Conservation (phyloP, 2,888 invertebrate species). For the Dascillus cervinus region DNA sequence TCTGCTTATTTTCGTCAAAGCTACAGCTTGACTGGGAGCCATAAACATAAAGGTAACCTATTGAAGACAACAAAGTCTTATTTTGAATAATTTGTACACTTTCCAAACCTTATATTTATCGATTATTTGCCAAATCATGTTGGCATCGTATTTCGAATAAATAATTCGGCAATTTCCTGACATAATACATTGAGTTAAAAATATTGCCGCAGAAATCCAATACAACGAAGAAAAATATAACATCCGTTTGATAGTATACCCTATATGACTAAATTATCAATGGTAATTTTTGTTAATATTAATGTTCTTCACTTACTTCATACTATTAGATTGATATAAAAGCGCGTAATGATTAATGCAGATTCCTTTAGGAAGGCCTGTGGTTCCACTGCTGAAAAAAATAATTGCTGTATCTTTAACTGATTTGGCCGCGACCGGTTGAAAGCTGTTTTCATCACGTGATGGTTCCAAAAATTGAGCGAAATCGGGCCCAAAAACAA, state of each 20-base stretch:
- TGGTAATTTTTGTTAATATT: slow-evolving; percentile 13
- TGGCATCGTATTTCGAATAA: slow-evolving; percentile 20
- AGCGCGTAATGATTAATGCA: slow-evolving; percentile 24
- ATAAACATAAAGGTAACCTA: slow-evolving; percentile 17
- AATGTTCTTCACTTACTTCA: slow-evolving; percentile 1
- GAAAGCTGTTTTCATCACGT: slow-evolving; percentile 20
- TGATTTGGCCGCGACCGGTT: slow-evolving; percentile 18
- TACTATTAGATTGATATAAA: slow-evolving; percentile 3
- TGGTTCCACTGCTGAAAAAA: slow-evolving; percentile 34
- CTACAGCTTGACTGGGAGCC: slow-evolving; percentile 26
- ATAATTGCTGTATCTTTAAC: slow-evolving; percentile 23
- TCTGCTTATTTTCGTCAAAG: slow-evolving; percentile 27
- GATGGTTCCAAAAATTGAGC: slow-evolving; percentile 14
- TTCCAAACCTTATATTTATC: slow-evolving; percentile 26
- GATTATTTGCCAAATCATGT: slow-evolving; percentile 25
- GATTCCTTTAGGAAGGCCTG: slow-evolving; percentile 36
- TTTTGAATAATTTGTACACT: not conserved
- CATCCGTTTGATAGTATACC: slow-evolving; percentile 11
- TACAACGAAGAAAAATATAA: slow-evolving; percentile 28
- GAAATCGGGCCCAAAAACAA: slow-evolving; percentile 22
- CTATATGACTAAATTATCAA: slow-evolving; percentile 4
- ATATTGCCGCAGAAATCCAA: slow-evolving; percentile 31
- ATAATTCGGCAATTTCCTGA: slow-evolving; percentile 27
- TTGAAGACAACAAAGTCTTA: too few relatives aligned
- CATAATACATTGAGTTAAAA: slow-evolving; percentile 18